Evolutionary conservation across 2,113 vertebrate species (phyloP).

Genomic region (Cygnus atratus): DNA sequence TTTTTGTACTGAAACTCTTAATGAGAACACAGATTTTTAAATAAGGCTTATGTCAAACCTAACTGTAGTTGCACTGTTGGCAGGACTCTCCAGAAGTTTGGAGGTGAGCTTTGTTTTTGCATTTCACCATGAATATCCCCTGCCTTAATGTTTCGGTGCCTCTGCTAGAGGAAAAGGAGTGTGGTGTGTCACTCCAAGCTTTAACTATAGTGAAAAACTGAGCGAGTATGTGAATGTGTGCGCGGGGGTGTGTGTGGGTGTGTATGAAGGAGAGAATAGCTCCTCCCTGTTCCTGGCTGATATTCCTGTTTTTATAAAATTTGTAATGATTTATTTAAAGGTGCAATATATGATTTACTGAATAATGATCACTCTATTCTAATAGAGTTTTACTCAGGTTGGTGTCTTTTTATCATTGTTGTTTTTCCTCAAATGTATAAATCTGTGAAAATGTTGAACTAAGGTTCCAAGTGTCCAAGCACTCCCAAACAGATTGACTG

Average conservation of each 20-base stretch:
- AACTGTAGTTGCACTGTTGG: slow-evolving; percentile 71
- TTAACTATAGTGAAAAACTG: slow-evolving; percentile 51
- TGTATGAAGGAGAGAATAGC: slow-evolving; percentile 28
- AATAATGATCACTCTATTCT: slow-evolving; percentile 77
- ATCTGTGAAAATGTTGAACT: slow-evolving; percentile 72
- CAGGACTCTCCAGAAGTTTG: slow-evolving; percentile 55
- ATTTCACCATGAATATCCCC: neutral
- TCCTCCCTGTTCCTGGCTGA: slow-evolving; percentile 28
- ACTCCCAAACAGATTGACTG: slow-evolving; percentile 58
- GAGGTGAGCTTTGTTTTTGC: slow-evolving; percentile 28
- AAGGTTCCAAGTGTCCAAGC: slow-evolving; percentile 59
- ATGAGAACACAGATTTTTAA: slow-evolving; percentile 77
- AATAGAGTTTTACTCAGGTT: slow-evolving; percentile 83
- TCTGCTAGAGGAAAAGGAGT: slow-evolving; percentile 51
- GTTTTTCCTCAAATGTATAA: slow-evolving; percentile 28
- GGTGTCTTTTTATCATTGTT: slow-evolving; percentile 72
- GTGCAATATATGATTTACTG: slow-evolving; percentile 84
- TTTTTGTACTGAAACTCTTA: slow-evolving; percentile 82
- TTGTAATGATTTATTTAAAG: slow-evolving; percentile 81
- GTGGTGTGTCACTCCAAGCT: slow-evolving; percentile 51
- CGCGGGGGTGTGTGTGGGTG: neutral
- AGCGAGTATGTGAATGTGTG: slow-evolving; percentile 19
- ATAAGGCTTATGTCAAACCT: slow-evolving; percentile 65
- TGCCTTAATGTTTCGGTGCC: slow-evolving; percentile 59
- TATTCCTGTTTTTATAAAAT: slow-evolving; percentile 61